Evolutionary conservation across 1,140 invertebrate species (phyloP), one percentile per base, ranked within the genome.

Genomic region (Hyles euphorbiae): DNA sequence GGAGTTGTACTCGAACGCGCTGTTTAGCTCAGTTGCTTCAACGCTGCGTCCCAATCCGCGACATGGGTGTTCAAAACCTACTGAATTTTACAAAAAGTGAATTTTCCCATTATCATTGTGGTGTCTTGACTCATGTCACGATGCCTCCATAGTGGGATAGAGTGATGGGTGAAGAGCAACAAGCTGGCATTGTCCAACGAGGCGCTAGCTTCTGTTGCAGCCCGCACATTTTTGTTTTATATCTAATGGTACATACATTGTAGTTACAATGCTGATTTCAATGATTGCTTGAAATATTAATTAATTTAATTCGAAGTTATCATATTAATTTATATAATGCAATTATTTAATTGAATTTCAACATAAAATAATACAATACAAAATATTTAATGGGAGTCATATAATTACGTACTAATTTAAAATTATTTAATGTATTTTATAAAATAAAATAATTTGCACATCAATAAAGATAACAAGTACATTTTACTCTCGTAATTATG

Each of bases 131-230:
- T 9, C 57, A 3, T 72, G 74, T 76, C 60, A 46, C 65, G 68
- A 53, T 70, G 72, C 76, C 68, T 71, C 67, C 68, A 67, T 65
- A 48, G 60, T 76, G 82, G 83, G 81, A 81, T 77, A 86, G 61
- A 86, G 58, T 5, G 56, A 74, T 76, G 72, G 81, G 73, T 76
- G 78, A 72, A 70, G 64, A 74, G 83, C 83, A 86, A 86, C 83
- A 83, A 86, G 83, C 78, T 73, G 72, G 65, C 61, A 73, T 61
- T 53, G 78, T 77, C 76, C 73, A 72, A 70, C 63, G 76, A 69
- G 79, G 74, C 68, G 68, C 68, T 67, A 64, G 70, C 78, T 86
- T 86, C 81, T 83, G 83, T 86, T 77, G 74, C 70, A 76, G 73
- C 75, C 79, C 79, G 71, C 55, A 86, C 79, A 85, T 63, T 61